Conservation (phyloP, 2,888 invertebrate species). For the Colletes collaris region DNA sequence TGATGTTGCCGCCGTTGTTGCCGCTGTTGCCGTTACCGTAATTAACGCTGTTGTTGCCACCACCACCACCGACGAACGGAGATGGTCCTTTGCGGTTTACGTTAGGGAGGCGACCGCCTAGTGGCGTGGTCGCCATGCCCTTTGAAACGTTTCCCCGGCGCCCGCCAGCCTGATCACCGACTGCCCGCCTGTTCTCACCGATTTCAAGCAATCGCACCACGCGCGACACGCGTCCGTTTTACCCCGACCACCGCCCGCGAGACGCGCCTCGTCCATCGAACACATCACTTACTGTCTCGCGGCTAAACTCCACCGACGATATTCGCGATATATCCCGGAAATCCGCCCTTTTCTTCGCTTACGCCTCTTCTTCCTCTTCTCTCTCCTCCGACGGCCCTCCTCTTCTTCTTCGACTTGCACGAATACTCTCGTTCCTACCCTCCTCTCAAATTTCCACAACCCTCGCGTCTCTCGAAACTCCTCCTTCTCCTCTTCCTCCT, state of each 20-base stretch:
- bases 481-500: background rate
- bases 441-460: background rate
- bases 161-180: conserved; percentile 82
- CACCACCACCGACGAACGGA: conserved; percentile 76
- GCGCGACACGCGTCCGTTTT: conserved; percentile 71
- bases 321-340: conserved; percentile 48
- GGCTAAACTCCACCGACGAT: conserved; percentile 49
- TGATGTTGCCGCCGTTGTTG: conserved; percentile 36
- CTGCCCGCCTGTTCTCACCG: conserved; percentile 77
- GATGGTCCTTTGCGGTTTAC: conserved; percentile 81
- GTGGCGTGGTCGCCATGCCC: conserved; percentile 83
- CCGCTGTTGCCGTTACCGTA: conserved; percentile 36
- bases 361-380: background rate
- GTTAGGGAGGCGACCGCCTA: conserved; percentile 83
- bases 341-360: conserved; percentile 14
- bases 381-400: background rate
- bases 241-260: conserved; percentile 81
- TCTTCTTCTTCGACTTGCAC: background rate
- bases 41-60: conserved; percentile 62
- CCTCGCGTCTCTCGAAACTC: background rate
- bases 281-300: conserved; percentile 78
- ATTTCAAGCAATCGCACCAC: conserved; percentile 73
- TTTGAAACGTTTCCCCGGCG: conserved; percentile 81
- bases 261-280: conserved; percentile 81
- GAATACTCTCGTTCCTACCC: background rate